These are phyloP conservation scores for Sternotherus odoratus DNA, from an alignment of 2,797 vertebrate genomes.

Conservation along the genomic window DNA sequence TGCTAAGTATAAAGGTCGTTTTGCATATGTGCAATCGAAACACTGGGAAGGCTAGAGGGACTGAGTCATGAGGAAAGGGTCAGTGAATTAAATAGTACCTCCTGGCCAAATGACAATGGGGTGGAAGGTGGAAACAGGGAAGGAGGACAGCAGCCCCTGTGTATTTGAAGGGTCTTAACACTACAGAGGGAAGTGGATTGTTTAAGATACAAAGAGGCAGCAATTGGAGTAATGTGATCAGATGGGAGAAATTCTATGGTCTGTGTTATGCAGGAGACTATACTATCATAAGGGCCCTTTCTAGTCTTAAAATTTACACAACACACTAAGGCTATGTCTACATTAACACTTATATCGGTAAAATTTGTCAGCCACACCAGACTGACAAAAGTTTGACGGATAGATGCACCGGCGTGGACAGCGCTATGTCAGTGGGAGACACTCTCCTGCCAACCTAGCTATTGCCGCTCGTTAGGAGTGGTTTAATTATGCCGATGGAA, in stretches of 20 bases:
- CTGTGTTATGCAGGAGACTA: not conserved
- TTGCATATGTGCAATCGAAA: not conserved
- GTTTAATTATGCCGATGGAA: too few relatives aligned
- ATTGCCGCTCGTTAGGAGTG: too few relatives aligned
- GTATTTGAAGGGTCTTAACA: not conserved
- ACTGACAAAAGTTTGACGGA: too few relatives aligned
- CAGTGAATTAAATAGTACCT: not conserved
- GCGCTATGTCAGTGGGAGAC: too few relatives aligned
- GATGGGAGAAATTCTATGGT: not conserved
- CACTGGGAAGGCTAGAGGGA: not conserved
- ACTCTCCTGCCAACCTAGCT: too few relatives aligned
- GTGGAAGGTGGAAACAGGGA: rapidly evolving
- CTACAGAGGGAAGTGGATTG: rapidly evolving
- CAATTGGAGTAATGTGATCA: rapidly evolving
- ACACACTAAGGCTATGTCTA: too few relatives aligned
- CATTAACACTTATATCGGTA: too few relatives aligned
- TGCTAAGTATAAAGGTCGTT: not conserved
- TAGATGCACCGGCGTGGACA: too few relatives aligned
- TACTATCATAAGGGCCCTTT: not conserved
- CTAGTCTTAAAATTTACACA: not conserved
- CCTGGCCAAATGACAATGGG: not conserved
- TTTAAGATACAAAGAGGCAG: not conserved
- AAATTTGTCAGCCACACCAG: too few relatives aligned
- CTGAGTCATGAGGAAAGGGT: rapidly evolving
- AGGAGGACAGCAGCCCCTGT: not conserved